phyloP scores from a whole-genome alignment of 1,140 invertebrate genomes.

The Pantala flavescens region DNA sequence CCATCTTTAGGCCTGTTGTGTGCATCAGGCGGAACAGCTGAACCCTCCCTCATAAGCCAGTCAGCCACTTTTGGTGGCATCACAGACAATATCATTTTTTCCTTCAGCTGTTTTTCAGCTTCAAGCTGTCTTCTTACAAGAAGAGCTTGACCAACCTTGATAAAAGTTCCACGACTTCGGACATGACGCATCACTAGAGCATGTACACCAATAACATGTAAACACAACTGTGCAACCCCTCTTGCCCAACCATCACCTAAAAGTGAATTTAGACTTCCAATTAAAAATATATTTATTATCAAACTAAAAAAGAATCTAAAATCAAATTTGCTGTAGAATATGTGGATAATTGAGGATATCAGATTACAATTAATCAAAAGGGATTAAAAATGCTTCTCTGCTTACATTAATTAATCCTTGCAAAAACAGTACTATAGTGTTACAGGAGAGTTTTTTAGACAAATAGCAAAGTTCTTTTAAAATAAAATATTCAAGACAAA shows the following conservation, averaged over 20 bases:
- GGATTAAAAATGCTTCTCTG: too few relatives aligned
- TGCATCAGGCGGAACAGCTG: constrained; percentile 43
- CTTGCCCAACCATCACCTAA: constrained; percentile 27
- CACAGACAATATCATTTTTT: constrained; percentile 94
- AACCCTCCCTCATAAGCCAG: constrained; percentile 66
- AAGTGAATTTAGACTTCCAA: background rate
- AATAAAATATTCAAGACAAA: too few relatives aligned
- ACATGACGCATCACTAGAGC: constrained; percentile 87
- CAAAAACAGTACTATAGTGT: too few relatives aligned
- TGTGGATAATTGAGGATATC: too few relatives aligned
- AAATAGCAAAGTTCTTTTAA: too few relatives aligned
- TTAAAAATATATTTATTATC: too few relatives aligned
- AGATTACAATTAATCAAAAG: too few relatives aligned
- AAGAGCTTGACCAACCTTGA: constrained; percentile 90
- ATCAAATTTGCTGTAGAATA: too few relatives aligned
- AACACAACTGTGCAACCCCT: constrained; percentile 71
- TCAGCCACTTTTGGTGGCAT: constrained; percentile 88
- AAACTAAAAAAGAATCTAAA: too few relatives aligned
- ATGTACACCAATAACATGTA: constrained; percentile 86
- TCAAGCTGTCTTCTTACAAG: constrained; percentile 77
- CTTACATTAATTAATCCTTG: too few relatives aligned
- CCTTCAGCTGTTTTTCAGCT: constrained; percentile 87
- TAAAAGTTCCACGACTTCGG: constrained; percentile 86
- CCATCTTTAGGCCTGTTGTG: background rate
- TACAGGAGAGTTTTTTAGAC: too few relatives aligned